A percentile compares a stretch with the other conserved stretches of the same genome.
phyloP scores from a whole-genome alignment of 2,888 invertebrate genomes.

The Caenorhabditis afra region DNA sequence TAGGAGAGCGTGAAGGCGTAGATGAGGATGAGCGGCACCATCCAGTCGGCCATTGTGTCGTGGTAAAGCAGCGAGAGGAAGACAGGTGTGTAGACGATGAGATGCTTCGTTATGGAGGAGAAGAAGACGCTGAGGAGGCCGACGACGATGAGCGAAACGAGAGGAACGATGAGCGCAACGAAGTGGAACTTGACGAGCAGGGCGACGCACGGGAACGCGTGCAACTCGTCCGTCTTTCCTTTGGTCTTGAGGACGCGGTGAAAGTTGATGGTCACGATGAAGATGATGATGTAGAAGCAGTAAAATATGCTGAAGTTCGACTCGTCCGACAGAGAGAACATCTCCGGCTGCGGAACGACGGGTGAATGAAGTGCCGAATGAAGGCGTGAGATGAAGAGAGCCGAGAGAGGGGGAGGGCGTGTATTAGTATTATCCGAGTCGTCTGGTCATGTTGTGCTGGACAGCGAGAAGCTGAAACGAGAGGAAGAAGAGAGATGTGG shows the following conservation, averaged over 20 bases:
- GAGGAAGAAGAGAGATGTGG: constrained; percentile 8
- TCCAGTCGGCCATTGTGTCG: constrained; percentile 46
- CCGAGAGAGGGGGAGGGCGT: constrained; percentile 10
- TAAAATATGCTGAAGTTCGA: constrained; percentile 45
- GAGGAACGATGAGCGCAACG: constrained; percentile 18
- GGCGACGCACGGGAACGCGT: constrained; percentile 35
- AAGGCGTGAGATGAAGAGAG: constrained; percentile 14
- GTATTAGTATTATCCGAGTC: constrained; percentile 48
- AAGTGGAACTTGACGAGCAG: constrained; percentile 36
- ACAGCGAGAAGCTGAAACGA: constrained; percentile 21
- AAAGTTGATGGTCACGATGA: constrained; percentile 46
- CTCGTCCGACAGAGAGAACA: constrained; percentile 46
- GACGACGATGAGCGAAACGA: constrained; percentile 13
- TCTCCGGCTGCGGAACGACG: constrained; percentile 4
- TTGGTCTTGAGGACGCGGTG: constrained; percentile 32
- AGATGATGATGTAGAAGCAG: constrained; percentile 50
- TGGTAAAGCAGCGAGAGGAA: constrained; percentile 40
- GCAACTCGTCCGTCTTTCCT: constrained; percentile 43
- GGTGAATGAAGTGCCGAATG: not conserved
- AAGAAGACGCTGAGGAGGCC: constrained; percentile 17
- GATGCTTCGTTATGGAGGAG: not conserved
- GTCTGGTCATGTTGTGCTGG: constrained; percentile 29
- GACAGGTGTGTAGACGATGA: constrained; percentile 20
- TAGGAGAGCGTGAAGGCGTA: constrained; percentile 33
- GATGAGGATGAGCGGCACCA: constrained; percentile 46